Evolutionary conservation across 2,888 invertebrate species (phyloP).

Genomic region (Cryptus armator): DNA sequence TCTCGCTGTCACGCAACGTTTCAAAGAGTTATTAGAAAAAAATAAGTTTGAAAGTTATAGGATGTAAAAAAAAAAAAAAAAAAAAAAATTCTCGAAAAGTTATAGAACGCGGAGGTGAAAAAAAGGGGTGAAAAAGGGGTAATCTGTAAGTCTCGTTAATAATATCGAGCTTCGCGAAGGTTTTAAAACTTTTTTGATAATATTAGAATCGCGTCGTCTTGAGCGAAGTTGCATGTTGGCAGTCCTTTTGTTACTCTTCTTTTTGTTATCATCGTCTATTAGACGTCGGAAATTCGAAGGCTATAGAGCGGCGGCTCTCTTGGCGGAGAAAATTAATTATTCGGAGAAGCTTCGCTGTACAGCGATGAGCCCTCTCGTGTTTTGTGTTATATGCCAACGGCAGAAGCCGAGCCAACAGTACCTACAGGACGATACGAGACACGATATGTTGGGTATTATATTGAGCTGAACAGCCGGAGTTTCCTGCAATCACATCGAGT

Average conservation of each 20-base stretch:
- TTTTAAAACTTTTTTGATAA: not conserved
- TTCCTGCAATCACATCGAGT: slow-evolving; percentile 13
- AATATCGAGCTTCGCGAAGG: not conserved
- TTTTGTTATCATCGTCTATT: not conserved
- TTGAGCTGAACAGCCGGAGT: not conserved
- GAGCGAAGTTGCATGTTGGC: not conserved
- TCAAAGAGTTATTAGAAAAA: not conserved
- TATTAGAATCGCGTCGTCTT: not conserved
- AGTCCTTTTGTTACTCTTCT: not conserved
- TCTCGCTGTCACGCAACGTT: slow-evolving; percentile 7
- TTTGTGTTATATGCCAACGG: not conserved
- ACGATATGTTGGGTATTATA: not conserved
- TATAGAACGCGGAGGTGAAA: not conserved
- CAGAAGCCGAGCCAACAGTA: not conserved
- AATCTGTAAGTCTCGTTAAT: not conserved
- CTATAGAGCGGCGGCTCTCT: not conserved
- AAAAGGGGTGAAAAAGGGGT: not conserved
- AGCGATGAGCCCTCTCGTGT: slow-evolving; percentile 8
- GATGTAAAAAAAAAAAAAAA: not conserved
- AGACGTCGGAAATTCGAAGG: not conserved
- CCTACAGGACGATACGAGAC: slow-evolving; percentile 8
- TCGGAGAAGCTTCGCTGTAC: slow-evolving; percentile 1
- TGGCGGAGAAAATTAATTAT: slow-evolving; percentile 2
- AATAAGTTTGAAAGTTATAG: not conserved
- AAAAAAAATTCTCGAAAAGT: not conserved